phyloP scores from a whole-genome alignment of 2,113 vertebrate species.

The Crotalus viridis region DNA sequence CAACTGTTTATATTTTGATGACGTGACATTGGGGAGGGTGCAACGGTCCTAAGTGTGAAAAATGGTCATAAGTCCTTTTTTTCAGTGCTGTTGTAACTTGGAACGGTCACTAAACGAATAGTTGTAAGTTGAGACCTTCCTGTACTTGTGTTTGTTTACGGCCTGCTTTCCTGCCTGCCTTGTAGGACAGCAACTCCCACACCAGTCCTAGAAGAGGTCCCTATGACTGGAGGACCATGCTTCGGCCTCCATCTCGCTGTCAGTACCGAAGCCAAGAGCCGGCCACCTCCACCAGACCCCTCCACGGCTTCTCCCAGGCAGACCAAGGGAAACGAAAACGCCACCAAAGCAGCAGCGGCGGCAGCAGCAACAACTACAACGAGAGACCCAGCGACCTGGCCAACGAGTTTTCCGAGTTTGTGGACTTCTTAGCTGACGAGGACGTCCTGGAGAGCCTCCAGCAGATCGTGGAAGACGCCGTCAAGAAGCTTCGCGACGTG shows the following conservation, averaged over 20 bases:
- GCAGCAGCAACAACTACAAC: neutral
- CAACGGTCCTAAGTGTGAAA: too few relatives aligned
- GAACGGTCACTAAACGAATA: too few relatives aligned
- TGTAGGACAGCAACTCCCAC: neutral
- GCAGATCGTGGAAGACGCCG: slow-evolving; percentile 55
- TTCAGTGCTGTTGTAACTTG: too few relatives aligned
- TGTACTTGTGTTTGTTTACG: neutral
- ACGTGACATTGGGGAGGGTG: too few relatives aligned
- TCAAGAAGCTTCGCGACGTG: slow-evolving; percentile 19
- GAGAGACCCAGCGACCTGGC: neutral
- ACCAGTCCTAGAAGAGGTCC: neutral
- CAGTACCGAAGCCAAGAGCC: neutral
- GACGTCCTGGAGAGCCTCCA: slow-evolving; percentile 60
- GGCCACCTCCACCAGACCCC: rapidly evolving
- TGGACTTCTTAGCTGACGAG: slow-evolving; percentile 57
- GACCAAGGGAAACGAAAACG: neutral
- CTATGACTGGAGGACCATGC: neutral
- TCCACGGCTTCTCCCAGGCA: neutral
- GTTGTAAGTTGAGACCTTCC: neutral
- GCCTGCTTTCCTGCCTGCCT: neutral
- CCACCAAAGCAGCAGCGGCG: neutral
- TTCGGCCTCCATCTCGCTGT: neutral
- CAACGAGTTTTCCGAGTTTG: slow-evolving; percentile 42
- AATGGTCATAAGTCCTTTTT: too few relatives aligned
- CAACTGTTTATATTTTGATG: too few relatives aligned